Conservation (phyloP, 2,113 vertebrate species). For the Xyliphius kryptos region DNA sequence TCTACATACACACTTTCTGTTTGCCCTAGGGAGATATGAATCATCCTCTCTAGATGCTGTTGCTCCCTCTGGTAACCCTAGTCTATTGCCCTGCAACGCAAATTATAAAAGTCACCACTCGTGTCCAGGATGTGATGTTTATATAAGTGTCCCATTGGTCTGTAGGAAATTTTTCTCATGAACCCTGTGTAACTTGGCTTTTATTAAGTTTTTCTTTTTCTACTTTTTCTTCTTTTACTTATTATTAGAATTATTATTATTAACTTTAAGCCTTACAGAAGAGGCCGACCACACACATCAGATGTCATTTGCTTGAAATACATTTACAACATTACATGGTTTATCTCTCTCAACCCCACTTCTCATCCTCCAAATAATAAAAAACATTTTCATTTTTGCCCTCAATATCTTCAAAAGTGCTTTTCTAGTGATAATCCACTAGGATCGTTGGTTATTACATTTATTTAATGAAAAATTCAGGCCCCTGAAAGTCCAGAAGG, state of each 20-base stretch:
- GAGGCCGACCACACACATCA: constrained; percentile 31
- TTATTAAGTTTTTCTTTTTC: constrained; percentile 38
- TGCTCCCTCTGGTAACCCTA: constrained; percentile 17
- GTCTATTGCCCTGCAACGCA: constrained; percentile 4
- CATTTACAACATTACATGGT: constrained; percentile 24
- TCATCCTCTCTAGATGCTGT: constrained; percentile 25
- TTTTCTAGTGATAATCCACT: constrained; percentile 44
- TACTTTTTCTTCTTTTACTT: no score
- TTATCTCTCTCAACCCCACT: background rate
- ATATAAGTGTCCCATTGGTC: constrained; percentile 23
- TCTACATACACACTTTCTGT: constrained; percentile 8
- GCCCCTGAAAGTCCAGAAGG: constrained; percentile 29
- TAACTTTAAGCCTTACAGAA: constrained; percentile 37
- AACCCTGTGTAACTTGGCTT: constrained; percentile 16
- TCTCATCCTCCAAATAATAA: constrained; percentile 1
- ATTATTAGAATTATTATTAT: no score
- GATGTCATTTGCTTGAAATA: constrained; percentile 36
- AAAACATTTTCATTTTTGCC: constrained; percentile 39
- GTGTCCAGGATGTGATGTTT: constrained; percentile 20
- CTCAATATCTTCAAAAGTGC: constrained; percentile 40
- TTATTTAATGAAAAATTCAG: constrained; percentile 49
- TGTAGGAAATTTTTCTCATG: constrained; percentile 25
- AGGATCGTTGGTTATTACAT: constrained; percentile 48
- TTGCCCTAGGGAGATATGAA: constrained; percentile 20
- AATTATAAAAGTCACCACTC: background rate